Conservation (phyloP, 2,797 vertebrate genomes). For the Girardinus metallicus region DNA sequence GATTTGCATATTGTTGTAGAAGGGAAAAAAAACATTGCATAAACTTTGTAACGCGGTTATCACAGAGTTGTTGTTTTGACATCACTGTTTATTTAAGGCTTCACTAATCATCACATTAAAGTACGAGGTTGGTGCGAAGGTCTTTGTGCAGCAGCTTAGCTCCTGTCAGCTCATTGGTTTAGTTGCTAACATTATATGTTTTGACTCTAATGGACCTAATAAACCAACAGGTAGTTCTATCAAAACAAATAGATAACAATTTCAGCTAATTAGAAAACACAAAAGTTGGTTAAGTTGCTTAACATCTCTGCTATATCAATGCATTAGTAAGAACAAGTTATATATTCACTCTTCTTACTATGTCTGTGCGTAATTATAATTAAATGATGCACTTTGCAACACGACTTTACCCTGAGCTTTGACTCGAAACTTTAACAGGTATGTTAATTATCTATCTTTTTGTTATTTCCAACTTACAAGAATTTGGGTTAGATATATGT, state of each 20-base stretch:
- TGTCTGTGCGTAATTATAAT: not conserved
- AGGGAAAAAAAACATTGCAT: not conserved
- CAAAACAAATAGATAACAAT: not conserved
- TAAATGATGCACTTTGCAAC: constrained; percentile 5
- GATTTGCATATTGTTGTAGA: constrained; percentile 38
- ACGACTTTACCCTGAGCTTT: constrained; percentile 46
- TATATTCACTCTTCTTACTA: constrained; percentile 18
- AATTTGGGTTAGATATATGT: not conserved
- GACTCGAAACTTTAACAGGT: constrained; percentile 26
- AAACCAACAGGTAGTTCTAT: not conserved
- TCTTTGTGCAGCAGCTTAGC: not conserved
- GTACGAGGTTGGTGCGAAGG: not conserved
- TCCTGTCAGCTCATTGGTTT: not conserved
- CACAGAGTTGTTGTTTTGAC: constrained; percentile 17
- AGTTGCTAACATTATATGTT: not conserved
- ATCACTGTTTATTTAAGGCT: constrained; percentile 27
- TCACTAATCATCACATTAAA: not conserved
- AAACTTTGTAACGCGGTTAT: constrained; percentile 6
- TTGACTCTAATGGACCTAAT: not conserved
- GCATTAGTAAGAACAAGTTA: not conserved
- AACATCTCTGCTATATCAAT: not conserved
- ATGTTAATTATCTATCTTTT: not conserved
- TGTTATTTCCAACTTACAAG: not conserved
- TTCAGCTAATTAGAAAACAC: not conserved
- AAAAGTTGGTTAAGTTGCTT: not conserved